Evolutionary conservation across 1,140 invertebrate species (phyloP).

Genomic region (Bombus balteatus): DNA sequence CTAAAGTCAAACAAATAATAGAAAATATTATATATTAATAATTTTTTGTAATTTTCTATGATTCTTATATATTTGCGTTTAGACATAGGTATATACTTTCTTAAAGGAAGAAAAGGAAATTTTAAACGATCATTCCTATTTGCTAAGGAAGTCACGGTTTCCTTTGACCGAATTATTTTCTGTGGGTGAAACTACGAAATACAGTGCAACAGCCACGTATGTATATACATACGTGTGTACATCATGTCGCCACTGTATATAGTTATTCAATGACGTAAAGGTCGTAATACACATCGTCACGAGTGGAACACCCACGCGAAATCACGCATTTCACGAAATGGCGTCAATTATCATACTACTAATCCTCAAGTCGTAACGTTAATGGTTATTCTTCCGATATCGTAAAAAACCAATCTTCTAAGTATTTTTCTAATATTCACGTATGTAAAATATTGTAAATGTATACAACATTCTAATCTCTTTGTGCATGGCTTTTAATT

Average conservation of each 20-base stretch:
- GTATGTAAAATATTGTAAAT: background rate
- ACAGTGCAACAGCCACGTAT: background rate
- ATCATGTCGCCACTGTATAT: conserved; percentile 11
- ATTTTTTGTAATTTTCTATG: background rate
- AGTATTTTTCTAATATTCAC: background rate
- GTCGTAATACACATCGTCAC: conserved; percentile 19
- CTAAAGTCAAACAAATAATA: background rate
- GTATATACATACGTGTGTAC: background rate
- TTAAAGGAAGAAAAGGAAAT: background rate
- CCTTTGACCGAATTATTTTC: background rate
- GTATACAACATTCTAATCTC: background rate
- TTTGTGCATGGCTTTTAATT: background rate
- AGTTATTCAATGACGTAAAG: conserved; percentile 40
- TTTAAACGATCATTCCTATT: conserved; percentile 2
- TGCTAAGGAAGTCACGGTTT: background rate
- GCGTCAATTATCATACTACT: background rate
- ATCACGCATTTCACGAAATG: background rate
- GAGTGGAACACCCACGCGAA: conserved; percentile 1
- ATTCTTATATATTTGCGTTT: background rate
- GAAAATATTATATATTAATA: background rate
- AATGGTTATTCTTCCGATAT: background rate
- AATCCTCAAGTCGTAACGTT: background rate
- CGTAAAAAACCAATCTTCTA: background rate
- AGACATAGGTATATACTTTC: background rate
- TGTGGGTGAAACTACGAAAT: background rate